phyloP scores from a whole-genome alignment of 2,113 vertebrate genomes.

The Leptodactylus fuscus region DNA sequence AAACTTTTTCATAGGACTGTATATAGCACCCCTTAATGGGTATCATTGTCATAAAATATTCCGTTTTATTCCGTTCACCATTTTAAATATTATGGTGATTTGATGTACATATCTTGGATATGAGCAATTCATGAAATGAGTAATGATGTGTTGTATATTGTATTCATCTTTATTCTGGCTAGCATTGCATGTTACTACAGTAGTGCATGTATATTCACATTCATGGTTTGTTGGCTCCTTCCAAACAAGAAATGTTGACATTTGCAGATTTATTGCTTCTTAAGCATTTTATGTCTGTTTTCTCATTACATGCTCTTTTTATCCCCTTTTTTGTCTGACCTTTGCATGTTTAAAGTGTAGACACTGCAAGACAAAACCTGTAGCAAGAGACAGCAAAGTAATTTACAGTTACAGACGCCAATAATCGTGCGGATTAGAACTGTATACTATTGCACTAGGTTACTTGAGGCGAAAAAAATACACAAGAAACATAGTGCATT shows the following conservation, averaged over 20 bases:
- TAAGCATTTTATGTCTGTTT: constrained; percentile 16
- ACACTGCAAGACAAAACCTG: constrained; percentile 47
- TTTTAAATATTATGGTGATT: no score
- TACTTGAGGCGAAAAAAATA: constrained; percentile 35
- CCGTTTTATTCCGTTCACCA: no score
- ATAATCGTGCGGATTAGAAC: constrained; percentile 34
- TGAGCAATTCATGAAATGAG: not conserved
- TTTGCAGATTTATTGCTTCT: not conserved
- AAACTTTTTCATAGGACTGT: no score
- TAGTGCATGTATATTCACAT: constrained; percentile 9
- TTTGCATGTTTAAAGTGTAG: not conserved
- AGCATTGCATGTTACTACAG: not conserved
- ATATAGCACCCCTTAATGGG: no score
- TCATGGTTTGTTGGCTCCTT: not conserved
- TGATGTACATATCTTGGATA: no score
- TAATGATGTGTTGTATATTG: not conserved
- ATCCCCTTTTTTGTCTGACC: not conserved
- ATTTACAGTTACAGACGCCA: constrained; percentile 40
- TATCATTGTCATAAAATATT: no score
- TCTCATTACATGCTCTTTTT: constrained; percentile 36
- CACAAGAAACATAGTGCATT: not conserved
- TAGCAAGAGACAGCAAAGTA: constrained; percentile 36
- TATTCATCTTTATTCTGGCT: not conserved
- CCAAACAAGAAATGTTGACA: not conserved
- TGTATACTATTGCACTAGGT: not conserved